Percentiles rank a stretch among this genome's conserved stretches.
Conservation (phyloP, 2,888 invertebrate genomes). For the Urechis unicinctus region DNA sequence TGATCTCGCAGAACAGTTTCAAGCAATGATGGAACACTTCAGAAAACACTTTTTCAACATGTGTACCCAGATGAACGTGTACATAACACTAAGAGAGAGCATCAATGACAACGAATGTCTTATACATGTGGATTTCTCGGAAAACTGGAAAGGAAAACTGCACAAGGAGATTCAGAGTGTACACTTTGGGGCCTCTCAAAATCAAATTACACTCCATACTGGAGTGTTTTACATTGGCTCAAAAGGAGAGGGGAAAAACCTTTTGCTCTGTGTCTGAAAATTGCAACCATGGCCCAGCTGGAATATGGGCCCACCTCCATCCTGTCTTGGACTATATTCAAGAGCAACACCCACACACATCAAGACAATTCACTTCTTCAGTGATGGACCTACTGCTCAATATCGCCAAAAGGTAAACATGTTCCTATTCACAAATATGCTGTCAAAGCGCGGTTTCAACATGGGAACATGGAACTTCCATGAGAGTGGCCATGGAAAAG, state of each 20-base stretch:
- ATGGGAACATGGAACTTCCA: slow-evolving; percentile 34
- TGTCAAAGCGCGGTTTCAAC: slow-evolving; percentile 9
- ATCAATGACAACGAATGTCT: background rate
- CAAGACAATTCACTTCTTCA: slow-evolving; percentile 22
- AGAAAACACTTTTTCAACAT: background rate
- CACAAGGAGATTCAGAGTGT: background rate
- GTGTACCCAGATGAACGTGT: too few relatives aligned
- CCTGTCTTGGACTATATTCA: slow-evolving; percentile 25
- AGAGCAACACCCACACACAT: background rate
- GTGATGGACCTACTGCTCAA: slow-evolving; percentile 37
- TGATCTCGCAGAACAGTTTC: background rate
- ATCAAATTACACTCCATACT: slow-evolving; percentile 38
- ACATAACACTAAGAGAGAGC: background rate
- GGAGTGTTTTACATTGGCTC: slow-evolving; percentile 32
- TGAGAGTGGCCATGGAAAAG: slow-evolving; percentile 44
- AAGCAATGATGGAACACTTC: background rate
- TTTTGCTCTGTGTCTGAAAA: background rate
- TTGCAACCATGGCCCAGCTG: slow-evolving; percentile 30
- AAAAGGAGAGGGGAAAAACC: background rate
- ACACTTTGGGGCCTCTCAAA: slow-evolving; percentile 33
- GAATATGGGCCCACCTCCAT: slow-evolving; percentile 45
- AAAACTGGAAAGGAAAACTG: background rate
- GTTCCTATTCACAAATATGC: slow-evolving; percentile 25
- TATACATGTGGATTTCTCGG: background rate
- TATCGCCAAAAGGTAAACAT: slow-evolving; percentile 47